Conservation (phyloP, 2,797 vertebrate genomes). For the Sternarchorhynchus goeldii region DNA sequence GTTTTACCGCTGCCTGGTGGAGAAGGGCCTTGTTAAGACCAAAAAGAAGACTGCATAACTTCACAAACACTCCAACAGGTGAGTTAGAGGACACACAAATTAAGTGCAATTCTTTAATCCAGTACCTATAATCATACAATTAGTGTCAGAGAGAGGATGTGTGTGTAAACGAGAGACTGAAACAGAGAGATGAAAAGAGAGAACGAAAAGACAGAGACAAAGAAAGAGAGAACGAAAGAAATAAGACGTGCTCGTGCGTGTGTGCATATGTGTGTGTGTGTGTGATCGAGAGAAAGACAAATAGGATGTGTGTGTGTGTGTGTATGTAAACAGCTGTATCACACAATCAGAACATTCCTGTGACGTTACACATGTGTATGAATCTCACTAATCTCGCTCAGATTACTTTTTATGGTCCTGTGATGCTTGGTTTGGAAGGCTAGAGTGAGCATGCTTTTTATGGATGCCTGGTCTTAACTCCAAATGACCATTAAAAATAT, state of each 20-base stretch:
- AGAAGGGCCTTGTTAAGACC: constrained; percentile 98
- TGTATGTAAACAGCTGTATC: constrained; percentile 20
- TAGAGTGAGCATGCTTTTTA: constrained; percentile 46
- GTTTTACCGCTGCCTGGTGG: constrained; percentile 98
- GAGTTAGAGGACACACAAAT: not conserved
- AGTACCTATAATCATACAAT: constrained; percentile 1
- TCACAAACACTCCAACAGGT: constrained; percentile 3
- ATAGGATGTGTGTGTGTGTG: not conserved
- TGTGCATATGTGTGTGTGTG: constrained; percentile 38
- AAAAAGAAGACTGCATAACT: constrained; percentile 78
- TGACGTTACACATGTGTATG: constrained; percentile 74
- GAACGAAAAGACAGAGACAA: constrained; percentile 6
- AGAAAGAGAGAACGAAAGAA: too few relatives aligned
- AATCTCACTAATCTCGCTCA: constrained; percentile 64
- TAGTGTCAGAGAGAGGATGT: constrained; percentile 14
- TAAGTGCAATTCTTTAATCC: constrained; percentile 1
- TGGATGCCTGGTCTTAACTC: constrained; percentile 46
- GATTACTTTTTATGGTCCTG: constrained; percentile 63
- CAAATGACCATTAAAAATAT: constrained; percentile 43
- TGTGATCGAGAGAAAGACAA: not conserved
- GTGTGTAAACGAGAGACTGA: not conserved
- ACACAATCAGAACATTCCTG: constrained; percentile 66
- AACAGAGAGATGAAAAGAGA: not conserved
- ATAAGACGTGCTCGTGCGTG: constrained; percentile 38
- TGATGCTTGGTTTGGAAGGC: constrained; percentile 42